phyloP scores from a whole-genome alignment of 2,888 invertebrate genomes.

The Minunthozetes semirufus region DNA sequence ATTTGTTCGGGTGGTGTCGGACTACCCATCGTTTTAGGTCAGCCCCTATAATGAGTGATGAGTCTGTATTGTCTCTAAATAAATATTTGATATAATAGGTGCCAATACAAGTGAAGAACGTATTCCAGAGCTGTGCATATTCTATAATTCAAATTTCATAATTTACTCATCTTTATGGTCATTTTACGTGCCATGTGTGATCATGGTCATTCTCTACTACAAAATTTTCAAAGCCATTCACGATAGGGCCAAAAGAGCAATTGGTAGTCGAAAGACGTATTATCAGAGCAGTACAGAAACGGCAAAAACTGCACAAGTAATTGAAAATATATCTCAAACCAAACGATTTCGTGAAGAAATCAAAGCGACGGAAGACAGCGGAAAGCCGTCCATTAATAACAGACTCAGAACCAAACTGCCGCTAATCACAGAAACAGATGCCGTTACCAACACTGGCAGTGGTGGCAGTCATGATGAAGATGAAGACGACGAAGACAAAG shows the following conservation, averaged over 20 bases:
- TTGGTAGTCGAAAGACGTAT: slow-evolving; percentile 25
- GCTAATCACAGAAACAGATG: slow-evolving; percentile 37
- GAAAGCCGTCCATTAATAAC: background rate
- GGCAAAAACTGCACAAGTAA: slow-evolving; percentile 29
- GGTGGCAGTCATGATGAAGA: slow-evolving; percentile 60
- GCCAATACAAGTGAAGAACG: slow-evolving; percentile 86
- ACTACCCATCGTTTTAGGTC: slow-evolving; percentile 69
- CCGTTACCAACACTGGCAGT: slow-evolving; percentile 66
- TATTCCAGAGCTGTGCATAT: slow-evolving; percentile 67
- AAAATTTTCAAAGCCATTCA: slow-evolving; percentile 85
- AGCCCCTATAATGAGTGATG: background rate
- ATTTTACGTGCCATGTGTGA: slow-evolving; percentile 96
- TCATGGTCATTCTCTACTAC: slow-evolving; percentile 96
- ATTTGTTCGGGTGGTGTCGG: slow-evolving; percentile 90
- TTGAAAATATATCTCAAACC: slow-evolving; percentile 31
- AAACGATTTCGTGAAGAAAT: background rate
- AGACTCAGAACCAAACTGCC: slow-evolving; percentile 30
- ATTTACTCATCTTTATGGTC: slow-evolving; percentile 96
- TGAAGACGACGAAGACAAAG: slow-evolving; percentile 44
- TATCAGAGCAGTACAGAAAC: background rate
- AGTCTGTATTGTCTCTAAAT: background rate
- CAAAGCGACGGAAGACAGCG: background rate
- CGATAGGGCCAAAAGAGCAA: slow-evolving; percentile 35
- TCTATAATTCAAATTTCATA: slow-evolving; percentile 96
- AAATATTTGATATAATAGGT: slow-evolving; percentile 52